Evolutionary conservation across 1,140 invertebrate species (phyloP).

Genomic region (Bicyclus anynana): DNA sequence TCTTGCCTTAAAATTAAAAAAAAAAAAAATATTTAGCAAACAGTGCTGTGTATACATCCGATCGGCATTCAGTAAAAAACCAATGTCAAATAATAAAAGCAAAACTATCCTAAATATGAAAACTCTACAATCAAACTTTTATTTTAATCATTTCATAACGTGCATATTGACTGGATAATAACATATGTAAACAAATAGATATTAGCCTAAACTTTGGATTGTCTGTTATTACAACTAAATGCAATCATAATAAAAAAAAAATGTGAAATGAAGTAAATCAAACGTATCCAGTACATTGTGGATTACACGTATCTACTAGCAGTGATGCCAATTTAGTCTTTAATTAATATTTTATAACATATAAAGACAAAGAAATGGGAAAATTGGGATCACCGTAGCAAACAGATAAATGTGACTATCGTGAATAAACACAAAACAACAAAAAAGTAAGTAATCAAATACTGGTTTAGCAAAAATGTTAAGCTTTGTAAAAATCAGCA

Average conservation of each 20-base stretch:
- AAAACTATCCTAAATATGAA: constrained; percentile 31
- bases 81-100: neutral
- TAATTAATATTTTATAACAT: constrained; percentile 41
- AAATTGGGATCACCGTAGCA: constrained; percentile 41
- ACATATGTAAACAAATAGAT: constrained; percentile 54
- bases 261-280: constrained; percentile 54
- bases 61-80: neutral
- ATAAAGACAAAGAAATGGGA: constrained; percentile 42
- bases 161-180: constrained; percentile 47
- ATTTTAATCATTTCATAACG: constrained; percentile 14
- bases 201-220: constrained; percentile 77
- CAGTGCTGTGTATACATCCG: neutral
- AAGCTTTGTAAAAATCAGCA: constrained; percentile 76
- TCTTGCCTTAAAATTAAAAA: neutral
- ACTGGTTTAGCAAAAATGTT: constrained; percentile 77
- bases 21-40: neutral
- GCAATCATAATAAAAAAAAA: constrained; percentile 63
- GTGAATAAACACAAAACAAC: constrained; percentile 74
- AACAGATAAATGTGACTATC: constrained; percentile 64
- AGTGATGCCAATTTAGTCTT: constrained; percentile 47
- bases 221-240: constrained; percentile 76
- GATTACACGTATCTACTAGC: constrained; percentile 58
- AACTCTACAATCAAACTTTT: constrained; percentile 31
- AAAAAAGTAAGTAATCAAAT: constrained; percentile 65
- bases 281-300: constrained; percentile 74